Base-by-base conservation (phyloP, 2,113 vertebrate species). In the Eidolon helvum region DNA sequence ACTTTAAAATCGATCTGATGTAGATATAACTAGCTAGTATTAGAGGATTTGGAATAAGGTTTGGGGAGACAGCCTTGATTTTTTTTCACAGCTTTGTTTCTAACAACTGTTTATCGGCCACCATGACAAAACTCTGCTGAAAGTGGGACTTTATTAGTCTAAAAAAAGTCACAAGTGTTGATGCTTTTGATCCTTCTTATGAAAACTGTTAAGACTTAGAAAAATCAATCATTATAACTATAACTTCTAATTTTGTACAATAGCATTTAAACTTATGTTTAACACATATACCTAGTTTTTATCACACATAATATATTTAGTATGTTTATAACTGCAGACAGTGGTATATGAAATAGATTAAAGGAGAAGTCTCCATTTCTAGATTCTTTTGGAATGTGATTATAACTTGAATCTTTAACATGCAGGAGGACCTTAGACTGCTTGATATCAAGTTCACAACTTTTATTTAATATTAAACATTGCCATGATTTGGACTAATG, bases 401-500 rank as follows among this genome's bases (percentile, higher is more conserved):
- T 75, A 86, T 6, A 92, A 66, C 6, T 22, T 28, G 45, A 87
- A 38, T 71, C 10, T 96, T 87, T 82, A 43, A 69, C 10, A 28
- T 50, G 5, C 33, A 87, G 33, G 55, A 95, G 57, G 38, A 68
- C 16, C 9, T 79, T 78, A 75, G 10, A 30, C 45, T 68, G 55
- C 59, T 94, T 91, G 12, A 90, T 79, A 66, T 33, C 38, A 85
- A 66, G 7, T 94, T 91, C 33, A 72, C 10, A 77, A 38, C 55
- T 93, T 83, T 93, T 78, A 78, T 75, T 92, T 86, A 74, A 40
- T 95, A 35, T 69, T 87, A 78, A 93, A 89, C 18, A 48, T 63
- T 87, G 30, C 12, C 43, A 35, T 59, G 10, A 89, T 78, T 82
- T 61, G 9, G 48, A 82, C 71, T 94, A 90, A 74, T 83, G 16